These are phyloP conservation scores for Shinisaurus crocodilurus DNA, from an alignment of 2,113 vertebrate genomes.

Conservation along the genomic window DNA sequence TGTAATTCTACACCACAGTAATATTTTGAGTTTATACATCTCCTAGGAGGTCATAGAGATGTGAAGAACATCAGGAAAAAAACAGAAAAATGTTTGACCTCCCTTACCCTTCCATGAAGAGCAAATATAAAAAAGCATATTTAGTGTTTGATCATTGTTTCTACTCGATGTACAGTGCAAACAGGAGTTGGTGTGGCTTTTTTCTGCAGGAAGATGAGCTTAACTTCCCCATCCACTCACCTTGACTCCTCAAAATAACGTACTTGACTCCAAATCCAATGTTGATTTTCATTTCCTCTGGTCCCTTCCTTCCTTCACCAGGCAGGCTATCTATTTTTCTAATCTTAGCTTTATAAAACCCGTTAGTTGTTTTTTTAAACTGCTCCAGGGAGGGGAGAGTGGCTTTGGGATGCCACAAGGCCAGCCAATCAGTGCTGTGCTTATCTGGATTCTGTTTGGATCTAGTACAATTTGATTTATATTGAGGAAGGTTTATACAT, in stretches of 20 bases:
- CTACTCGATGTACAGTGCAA: too few species aligned
- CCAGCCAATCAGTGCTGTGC: background rate
- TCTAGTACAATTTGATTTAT: background rate
- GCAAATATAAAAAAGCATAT: background rate
- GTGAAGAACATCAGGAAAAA: constrained; percentile 22
- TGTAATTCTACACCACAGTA: constrained; percentile 8
- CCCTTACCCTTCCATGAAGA: background rate
- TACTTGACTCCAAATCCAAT: too few species aligned
- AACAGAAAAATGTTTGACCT: constrained; percentile 40
- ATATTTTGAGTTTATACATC: constrained; percentile 34
- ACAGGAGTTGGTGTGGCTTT: background rate
- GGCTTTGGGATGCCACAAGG: background rate
- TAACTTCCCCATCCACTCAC: background rate
- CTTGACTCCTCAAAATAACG: too few species aligned
- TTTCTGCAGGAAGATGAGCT: background rate
- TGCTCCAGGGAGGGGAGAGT: background rate
- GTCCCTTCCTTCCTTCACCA: too few species aligned
- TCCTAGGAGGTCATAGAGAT: constrained; percentile 32
- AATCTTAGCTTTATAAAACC: background rate
- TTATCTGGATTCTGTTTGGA: background rate
- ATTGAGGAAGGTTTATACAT: background rate
- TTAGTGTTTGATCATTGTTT: too few species aligned
- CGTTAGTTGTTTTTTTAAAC: background rate
- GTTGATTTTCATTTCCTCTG: too few species aligned
- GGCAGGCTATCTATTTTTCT: background rate